Percentiles rank a stretch among this genome's conserved stretches.
Evolutionary conservation across 1,140 invertebrate species (phyloP).

Genomic region (Drosophila miranda): DNA sequence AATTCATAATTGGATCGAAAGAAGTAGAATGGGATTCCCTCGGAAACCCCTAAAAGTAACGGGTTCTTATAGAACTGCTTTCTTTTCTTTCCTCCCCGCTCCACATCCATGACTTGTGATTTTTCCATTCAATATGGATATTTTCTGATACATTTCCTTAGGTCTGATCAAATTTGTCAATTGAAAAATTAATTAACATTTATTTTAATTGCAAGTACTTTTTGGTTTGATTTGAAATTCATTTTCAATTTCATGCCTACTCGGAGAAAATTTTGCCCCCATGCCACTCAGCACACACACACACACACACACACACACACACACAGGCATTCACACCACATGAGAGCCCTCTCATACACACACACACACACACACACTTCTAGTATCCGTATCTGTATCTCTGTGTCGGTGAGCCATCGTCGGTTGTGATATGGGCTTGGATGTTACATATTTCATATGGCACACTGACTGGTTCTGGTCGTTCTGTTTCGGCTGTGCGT

Average conservation of each 20-base stretch:
- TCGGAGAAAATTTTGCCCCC: constrained; percentile 58
- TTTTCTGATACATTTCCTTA: neutral
- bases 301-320: constrained; percentile 4
- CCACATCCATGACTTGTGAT: too few species aligned
- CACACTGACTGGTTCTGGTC: constrained; percentile 60
- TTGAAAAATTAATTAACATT: neutral
- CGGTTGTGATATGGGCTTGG: constrained; percentile 46
- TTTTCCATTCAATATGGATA: too few species aligned
- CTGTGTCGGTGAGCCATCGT: constrained; percentile 47
- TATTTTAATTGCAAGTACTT: constrained; percentile 32
- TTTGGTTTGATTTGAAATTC: constrained; percentile 64
- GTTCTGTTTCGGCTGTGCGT: constrained; percentile 7
- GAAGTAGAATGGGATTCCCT: too few species aligned
- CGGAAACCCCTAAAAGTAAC: neutral
- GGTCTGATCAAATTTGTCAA: neutral
- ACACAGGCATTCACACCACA: neutral
- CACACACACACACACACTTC: constrained; percentile 32
- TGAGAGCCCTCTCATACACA: constrained; percentile 43
- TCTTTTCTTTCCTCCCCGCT: too few species aligned
- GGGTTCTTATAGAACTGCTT: neutral
- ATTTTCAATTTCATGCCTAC: constrained; percentile 69
- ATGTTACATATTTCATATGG: constrained; percentile 74
- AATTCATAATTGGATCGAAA: constrained; percentile 51
- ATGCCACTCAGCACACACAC: constrained; percentile 43
- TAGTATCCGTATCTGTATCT: constrained; percentile 47